phyloP scores from a whole-genome alignment of 2,797 vertebrate genomes.

The Fistularia commersonii region DNA sequence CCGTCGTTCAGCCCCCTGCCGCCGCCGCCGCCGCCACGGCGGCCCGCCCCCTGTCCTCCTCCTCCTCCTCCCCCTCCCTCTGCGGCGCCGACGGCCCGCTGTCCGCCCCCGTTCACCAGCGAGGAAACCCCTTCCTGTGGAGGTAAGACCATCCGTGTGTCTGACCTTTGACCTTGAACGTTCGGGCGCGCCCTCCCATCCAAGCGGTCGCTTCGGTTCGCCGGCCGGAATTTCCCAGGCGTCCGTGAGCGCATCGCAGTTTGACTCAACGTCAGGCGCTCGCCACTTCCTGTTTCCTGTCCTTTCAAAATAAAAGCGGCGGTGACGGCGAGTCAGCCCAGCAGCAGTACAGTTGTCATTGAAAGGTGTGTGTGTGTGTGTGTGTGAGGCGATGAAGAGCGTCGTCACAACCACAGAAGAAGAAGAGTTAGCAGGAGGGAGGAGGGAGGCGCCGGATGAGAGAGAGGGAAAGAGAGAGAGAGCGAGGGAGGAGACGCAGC shows the following conservation, averaged over 20 bases:
- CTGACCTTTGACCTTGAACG: background rate
- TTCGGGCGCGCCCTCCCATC: background rate
- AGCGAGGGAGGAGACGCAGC: slow-evolving; percentile 1
- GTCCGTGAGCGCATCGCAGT: too few relatives aligned
- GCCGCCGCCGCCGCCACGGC: slow-evolving; percentile 66
- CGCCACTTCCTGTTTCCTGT: too few relatives aligned
- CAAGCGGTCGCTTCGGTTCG: too few relatives aligned
- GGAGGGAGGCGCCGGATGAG: background rate
- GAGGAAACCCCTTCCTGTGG: slow-evolving; percentile 85
- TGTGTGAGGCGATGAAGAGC: too few relatives aligned
- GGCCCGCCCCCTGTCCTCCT: slow-evolving; percentile 4
- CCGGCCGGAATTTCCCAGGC: too few relatives aligned
- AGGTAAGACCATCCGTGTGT: slow-evolving; percentile 81
- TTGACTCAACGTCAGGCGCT: too few relatives aligned
- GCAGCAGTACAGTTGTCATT: too few relatives aligned
- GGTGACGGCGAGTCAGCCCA: too few relatives aligned
- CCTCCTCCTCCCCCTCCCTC: slow-evolving; percentile 73
- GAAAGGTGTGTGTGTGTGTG: too few relatives aligned
- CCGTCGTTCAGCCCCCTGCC: slow-evolving; percentile 62
- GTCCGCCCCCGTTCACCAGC: slow-evolving; percentile 83
- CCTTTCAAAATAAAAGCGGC: too few relatives aligned
- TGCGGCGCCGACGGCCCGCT: slow-evolving; percentile 75
- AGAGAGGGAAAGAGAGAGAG: background rate
- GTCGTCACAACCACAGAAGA: too few relatives aligned
- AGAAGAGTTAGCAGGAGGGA: background rate